phyloP scores from a whole-genome alignment of 2,797 vertebrate genomes.

The Alcedo atthis region DNA sequence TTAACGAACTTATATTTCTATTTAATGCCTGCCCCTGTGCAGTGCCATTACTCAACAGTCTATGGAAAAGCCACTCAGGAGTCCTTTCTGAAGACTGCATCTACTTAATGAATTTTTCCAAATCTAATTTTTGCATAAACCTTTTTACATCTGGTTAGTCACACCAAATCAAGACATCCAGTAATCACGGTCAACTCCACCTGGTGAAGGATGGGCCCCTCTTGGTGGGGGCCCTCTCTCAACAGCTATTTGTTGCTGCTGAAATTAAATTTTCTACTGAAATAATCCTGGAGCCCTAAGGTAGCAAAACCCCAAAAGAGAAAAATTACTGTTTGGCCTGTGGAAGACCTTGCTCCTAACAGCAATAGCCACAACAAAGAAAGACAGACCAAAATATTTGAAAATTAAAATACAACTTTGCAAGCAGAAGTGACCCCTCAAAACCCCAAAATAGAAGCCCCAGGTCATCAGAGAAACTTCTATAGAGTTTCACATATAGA shows the following conservation, averaged over 20 bases:
- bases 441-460: neutral
- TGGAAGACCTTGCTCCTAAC: neutral
- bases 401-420: neutral
- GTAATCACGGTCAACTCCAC: neutral
- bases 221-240: neutral
- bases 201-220: neutral
- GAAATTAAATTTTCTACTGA: conserved; percentile 12
- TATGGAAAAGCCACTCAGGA: neutral
- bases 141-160: neutral
- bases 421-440: neutral
- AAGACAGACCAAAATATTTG: conserved; percentile 11
- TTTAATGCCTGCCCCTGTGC: neutral
- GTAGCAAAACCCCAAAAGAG: neutral
- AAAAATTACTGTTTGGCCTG: neutral
- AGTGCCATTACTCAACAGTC: neutral
- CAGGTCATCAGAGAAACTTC: neutral
- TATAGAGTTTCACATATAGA: neutral
- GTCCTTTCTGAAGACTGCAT: neutral
- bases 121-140: neutral
- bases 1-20: neutral
- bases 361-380: neutral
- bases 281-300: neutral
- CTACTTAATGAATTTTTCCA: neutral
- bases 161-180: neutral
- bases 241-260: neutral